Evolutionary conservation across 2,113 vertebrate species (phyloP).

Genomic region (Deroptyus accipitrinus): DNA sequence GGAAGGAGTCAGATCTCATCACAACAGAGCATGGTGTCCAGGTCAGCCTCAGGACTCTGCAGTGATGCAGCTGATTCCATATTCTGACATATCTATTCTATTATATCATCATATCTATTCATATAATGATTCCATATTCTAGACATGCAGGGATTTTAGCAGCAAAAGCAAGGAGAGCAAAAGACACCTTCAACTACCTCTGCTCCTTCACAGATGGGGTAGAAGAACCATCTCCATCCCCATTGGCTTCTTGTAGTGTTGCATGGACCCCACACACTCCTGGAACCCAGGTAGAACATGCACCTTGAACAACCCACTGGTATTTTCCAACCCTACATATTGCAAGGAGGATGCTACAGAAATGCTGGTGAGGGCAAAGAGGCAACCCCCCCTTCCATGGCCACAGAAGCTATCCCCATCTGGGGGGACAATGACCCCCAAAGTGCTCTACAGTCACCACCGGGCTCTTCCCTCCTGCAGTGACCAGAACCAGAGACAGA

Average conservation of each 20-base stretch:
- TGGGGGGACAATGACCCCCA: not conserved
- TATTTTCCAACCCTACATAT: not conserved
- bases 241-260: not conserved
- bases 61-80: not conserved
- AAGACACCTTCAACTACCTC: not conserved
- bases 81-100: not conserved
- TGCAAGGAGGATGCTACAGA: not conserved
- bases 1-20: not conserved
- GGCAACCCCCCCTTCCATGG: not conserved
- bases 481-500: not conserved
- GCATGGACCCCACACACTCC: not conserved
- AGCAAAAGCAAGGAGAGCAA: not conserved
- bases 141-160: not conserved
- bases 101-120: no score
- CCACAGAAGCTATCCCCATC: not conserved
- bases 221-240: not conserved
- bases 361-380: not conserved
- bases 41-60: not conserved
- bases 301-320: not conserved
- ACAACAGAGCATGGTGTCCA: accelerated
- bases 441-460: accelerated
- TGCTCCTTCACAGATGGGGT: not conserved
- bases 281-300: not conserved
- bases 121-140: not conserved
- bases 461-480: not conserved